phyloP scores from a whole-genome alignment of 2,888 invertebrate species.

The Salticus scenicus region DNA sequence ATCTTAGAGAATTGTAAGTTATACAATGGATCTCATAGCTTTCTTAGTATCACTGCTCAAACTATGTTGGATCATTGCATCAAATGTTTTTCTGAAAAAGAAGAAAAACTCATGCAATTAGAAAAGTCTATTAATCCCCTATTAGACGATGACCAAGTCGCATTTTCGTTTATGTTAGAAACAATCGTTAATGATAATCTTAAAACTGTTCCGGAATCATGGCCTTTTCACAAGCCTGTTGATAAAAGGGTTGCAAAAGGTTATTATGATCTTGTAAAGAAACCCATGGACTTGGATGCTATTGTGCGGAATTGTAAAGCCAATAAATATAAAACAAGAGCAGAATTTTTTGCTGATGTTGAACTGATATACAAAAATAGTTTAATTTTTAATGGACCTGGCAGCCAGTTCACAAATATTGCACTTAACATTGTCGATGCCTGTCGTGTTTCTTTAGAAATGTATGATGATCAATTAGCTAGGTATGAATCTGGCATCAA shows the following conservation, averaged over 20 bases:
- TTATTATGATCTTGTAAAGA: constrained; percentile 93
- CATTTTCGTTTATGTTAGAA: constrained; percentile 93
- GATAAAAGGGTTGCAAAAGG: constrained; percentile 96
- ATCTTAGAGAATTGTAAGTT: constrained; percentile 95
- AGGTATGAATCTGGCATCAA: constrained; percentile 34
- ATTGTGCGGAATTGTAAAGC: constrained; percentile 81
- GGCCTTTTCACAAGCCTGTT: constrained; percentile 97
- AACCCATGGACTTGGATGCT: constrained; percentile 96
- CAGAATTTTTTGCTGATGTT: constrained; percentile 92
- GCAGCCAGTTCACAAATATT: constrained; percentile 89
- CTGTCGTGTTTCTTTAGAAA: constrained; percentile 75
- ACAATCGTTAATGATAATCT: constrained; percentile 90
- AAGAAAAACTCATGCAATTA: constrained; percentile 93
- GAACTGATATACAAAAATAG: constrained; percentile 92
- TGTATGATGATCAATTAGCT: constrained; percentile 32
- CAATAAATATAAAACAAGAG: constrained; percentile 92
- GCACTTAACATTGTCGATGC: constrained; percentile 87
- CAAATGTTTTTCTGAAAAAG: constrained; percentile 90
- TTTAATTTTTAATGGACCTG: constrained; percentile 91
- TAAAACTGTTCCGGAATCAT: constrained; percentile 91
- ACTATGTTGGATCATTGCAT: constrained; percentile 92
- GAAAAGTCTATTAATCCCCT: constrained; percentile 99
- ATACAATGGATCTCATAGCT: constrained; percentile 92
- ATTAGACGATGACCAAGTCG: constrained; percentile 95
- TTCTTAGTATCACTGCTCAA: constrained; percentile 89